Percentiles rank a stretch among this genome's conserved stretches.
phyloP scores from a whole-genome alignment of 2,888 invertebrate species.

The Eupithecia abbreviata region DNA sequence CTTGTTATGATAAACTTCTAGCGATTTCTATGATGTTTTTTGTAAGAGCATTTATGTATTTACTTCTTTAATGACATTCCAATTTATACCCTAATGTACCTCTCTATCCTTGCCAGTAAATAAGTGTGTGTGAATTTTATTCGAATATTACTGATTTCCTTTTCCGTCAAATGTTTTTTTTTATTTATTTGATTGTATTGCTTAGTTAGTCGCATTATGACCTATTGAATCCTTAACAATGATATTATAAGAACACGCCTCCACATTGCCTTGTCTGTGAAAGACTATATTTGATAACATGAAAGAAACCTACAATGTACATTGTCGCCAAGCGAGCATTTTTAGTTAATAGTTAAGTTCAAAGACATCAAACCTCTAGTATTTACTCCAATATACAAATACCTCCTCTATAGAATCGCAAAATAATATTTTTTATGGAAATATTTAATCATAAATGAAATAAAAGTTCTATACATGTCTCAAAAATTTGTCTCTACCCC shows the following conservation, averaged over 20 bases:
- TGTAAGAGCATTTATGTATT: constrained; percentile 67
- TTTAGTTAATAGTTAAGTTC: constrained; percentile 33
- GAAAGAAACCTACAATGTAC: not conserved
- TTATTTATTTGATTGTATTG: constrained; percentile 1
- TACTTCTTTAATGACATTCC: constrained; percentile 69
- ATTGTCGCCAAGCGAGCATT: constrained; percentile 30
- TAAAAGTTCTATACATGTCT: not conserved
- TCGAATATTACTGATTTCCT: not conserved
- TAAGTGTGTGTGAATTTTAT: constrained; percentile 9
- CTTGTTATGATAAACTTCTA: constrained; percentile 58
- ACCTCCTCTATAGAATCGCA: not conserved
- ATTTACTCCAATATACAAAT: constrained; percentile 16
- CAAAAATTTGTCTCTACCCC: not conserved
- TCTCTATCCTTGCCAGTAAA: constrained; percentile 56
- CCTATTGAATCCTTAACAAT: not conserved
- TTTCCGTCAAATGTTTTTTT: constrained; percentile 4
- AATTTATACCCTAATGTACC: constrained; percentile 57
- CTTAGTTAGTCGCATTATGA: not conserved
- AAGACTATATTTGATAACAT: not conserved
- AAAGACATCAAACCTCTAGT: constrained; percentile 27
- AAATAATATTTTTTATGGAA: not conserved
- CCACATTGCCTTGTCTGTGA: constrained; percentile 10
- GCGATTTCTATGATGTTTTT: constrained; percentile 57
- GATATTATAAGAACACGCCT: constrained; percentile 5
- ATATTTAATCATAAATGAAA: not conserved